Base-by-base conservation (phyloP, 2,797 vertebrate species). In the Enteromius paludinosus region DNA sequence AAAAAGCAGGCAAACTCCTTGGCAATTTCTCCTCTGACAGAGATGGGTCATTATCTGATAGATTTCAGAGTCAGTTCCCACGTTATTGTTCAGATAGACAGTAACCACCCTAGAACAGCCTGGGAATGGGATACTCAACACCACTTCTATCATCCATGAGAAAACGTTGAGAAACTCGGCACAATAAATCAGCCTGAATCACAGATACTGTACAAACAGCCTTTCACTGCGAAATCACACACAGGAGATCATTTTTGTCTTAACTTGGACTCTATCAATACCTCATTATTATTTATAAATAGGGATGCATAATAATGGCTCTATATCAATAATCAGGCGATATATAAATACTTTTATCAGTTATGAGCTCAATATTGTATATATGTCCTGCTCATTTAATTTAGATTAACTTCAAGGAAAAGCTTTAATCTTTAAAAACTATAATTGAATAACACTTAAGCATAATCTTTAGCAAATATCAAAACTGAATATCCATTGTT, bases 51-150 rank as follows among this genome's bases (percentile, higher is more conserved):
- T 97, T 96, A 97, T 95, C 94, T 96, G 96, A 97, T 96, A 94
- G 95, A 96, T 96, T 97, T 96, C 96, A 96, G 93, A 91, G 93
- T 92, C 90, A 89, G 94, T 95, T 94, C 93, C 92, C 87, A 91
- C 91, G 92, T 89, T 93, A 83, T 93, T 93, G 94, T 95, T 93
- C 80, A 89, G 89, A 92, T 93, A 93, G 90, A 90, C 92, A 92
- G 93, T 93, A 88, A 91, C 91, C 88, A 85, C 83, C 89, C 81
- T 88, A 90, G 93, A 92, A 93, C 92, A 90, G 94, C 95, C 95
- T 97, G 96, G 96, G 96, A 97, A 96, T 94, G 81, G 91, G 96
- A 96, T 91, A 97, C 89, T 94, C 93, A 96, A 97, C 93, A 96
- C 95, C 94, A 75, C 90, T 75, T 90, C 85, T 87, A 90, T 86